Evolutionary conservation across 2,797 vertebrate species (phyloP).

Genomic region (Acridotheres tristis): DNA sequence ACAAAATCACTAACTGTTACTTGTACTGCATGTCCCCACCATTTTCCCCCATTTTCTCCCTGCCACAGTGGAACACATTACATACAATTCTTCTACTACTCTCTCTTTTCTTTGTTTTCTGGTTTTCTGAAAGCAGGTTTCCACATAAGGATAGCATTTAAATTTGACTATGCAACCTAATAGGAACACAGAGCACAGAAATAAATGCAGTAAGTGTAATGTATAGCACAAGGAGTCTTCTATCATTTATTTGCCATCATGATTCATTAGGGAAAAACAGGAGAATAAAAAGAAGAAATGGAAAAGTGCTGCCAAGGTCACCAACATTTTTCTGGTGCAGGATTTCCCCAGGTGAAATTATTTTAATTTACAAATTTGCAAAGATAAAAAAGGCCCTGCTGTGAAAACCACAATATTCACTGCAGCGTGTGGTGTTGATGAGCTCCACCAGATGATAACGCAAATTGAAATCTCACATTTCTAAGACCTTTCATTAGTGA

Average conservation of each 20-base stretch:
- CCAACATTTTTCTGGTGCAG: constrained; percentile 7
- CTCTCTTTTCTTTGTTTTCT: not conserved
- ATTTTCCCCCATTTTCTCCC: not conserved
- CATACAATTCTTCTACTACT: not conserved
- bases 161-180: not conserved
- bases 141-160: not conserved
- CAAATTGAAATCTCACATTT: constrained; percentile 80
- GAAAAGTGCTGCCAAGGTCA: constrained; percentile 43
- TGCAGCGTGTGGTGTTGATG: constrained; percentile 68
- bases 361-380: constrained; percentile 83
- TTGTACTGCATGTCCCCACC: not conserved
- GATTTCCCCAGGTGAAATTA: constrained; percentile 80
- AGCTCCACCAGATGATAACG: constrained; percentile 71
- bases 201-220: not conserved
- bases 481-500: constrained; percentile 76
- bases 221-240: not conserved
- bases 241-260: not conserved
- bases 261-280: not conserved
- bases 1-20: not conserved
- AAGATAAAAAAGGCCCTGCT: constrained; percentile 78
- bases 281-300: not conserved
- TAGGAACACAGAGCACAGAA: not conserved
- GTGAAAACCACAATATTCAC: constrained; percentile 81
- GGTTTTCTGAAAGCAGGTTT: not conserved
- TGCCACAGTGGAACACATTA: not conserved